Percentiles rank a stretch among this genome's conserved stretches.
These are phyloP conservation scores for Mobula birostris DNA, from an alignment of 2,113 vertebrate genomes.

Conservation along the genomic window DNA sequence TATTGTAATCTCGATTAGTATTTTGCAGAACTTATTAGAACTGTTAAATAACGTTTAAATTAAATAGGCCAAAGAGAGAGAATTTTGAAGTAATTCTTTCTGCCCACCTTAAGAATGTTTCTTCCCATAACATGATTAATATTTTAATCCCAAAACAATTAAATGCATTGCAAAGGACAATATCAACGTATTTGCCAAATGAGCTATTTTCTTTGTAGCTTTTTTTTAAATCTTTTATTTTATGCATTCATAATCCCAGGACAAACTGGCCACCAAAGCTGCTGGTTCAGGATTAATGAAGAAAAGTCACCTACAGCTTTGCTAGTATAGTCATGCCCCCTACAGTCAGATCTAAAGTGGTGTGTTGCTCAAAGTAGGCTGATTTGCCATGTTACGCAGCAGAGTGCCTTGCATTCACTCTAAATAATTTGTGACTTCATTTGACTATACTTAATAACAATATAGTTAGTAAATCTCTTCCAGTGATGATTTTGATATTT, in stretches of 20 bases:
- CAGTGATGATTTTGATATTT: background rate
- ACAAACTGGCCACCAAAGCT: background rate
- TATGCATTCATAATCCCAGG: background rate
- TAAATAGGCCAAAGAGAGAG: background rate
- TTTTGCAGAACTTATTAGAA: background rate
- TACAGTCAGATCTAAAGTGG: background rate
- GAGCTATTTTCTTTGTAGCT: background rate
- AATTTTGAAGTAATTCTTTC: background rate
- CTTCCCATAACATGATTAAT: too few species aligned
- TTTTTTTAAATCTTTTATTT: background rate
- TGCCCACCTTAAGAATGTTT: background rate
- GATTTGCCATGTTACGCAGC: background rate
- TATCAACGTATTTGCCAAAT: background rate
- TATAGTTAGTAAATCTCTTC: background rate
- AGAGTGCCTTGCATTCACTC: background rate
- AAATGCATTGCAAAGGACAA: background rate
- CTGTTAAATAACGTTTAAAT: background rate
- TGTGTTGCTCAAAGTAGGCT: background rate
- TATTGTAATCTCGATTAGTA: background rate
- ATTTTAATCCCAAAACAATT: background rate
- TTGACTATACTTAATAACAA: background rate
- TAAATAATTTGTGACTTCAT: background rate
- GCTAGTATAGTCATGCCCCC: background rate
- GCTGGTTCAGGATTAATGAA: background rate
- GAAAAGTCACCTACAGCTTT: background rate